These are phyloP conservation scores for Scaptomyza hsui DNA, from an alignment of 1,140 invertebrate genomes.

Conservation along the genomic window DNA sequence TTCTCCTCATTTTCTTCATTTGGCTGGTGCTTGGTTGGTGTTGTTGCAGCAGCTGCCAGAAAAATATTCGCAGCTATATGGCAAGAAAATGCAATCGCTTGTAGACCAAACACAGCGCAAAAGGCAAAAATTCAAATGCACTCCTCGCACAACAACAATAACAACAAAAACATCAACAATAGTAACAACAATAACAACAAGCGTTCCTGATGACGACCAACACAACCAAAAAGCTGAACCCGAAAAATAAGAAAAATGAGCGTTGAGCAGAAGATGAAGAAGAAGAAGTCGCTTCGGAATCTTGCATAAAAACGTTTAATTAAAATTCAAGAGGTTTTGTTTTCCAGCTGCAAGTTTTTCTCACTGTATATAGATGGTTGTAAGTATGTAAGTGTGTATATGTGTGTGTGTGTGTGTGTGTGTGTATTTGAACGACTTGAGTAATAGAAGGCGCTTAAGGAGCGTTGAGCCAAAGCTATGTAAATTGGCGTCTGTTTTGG, in stretches of 20 bases:
- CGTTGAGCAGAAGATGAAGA: constrained; percentile 30
- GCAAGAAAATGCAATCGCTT: constrained; percentile 70
- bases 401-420: constrained; percentile 11
- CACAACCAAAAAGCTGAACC: constrained; percentile 54
- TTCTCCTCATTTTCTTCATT: constrained; percentile 27
- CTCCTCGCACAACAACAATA: constrained; percentile 26
- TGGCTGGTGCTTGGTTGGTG: constrained; percentile 29
- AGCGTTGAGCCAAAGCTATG: constrained; percentile 58
- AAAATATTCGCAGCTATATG: constrained; percentile 67
- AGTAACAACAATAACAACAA: constrained; percentile 26
- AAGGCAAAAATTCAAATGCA: constrained; percentile 78
- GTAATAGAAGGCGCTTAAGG: constrained; percentile 52
- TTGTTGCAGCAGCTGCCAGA: constrained; percentile 67
- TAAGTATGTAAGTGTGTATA: background rate
- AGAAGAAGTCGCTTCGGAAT: constrained; percentile 52
- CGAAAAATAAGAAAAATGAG: constrained; percentile 48
- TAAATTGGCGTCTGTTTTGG: constrained; percentile 80
- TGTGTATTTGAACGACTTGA: constrained; percentile 57
- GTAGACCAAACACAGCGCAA: constrained; percentile 49
- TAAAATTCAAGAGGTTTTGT: constrained; percentile 82
- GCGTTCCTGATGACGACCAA: constrained; percentile 42
- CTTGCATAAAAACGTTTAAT: constrained; percentile 81
- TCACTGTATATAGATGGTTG: constrained; percentile 2
- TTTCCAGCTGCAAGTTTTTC: constrained; percentile 70
- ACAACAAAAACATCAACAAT: constrained; percentile 29